Evolutionary conservation across 2,797 vertebrate species (phyloP), one percentile per base, ranked within the genome.

Genomic region (Typhlichthys eigenmanni): DNA sequence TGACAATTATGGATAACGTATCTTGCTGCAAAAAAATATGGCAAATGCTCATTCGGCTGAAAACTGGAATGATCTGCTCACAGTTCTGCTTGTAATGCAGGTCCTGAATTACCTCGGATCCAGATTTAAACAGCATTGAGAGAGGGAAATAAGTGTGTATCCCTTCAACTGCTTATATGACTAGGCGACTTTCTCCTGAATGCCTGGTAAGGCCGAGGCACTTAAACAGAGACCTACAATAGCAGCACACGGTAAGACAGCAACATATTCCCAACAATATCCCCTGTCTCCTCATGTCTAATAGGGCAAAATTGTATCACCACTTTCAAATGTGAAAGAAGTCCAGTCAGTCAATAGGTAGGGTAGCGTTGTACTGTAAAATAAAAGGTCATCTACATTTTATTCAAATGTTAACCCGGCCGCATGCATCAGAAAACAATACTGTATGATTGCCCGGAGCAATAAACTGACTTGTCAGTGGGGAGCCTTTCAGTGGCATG

Each of bases 141-240:
- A 10, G 61, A 13, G 48, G 32, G 10, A n/a, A n/a, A 49, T 8
- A 29, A 46, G 8, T 38, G 34, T 7, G 8, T 8, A n/a, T 66
- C 54, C 61, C 66, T 55, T 3, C 29, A 47, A n/a, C 34, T 51
- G 38, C 8, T 19, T 11, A 13, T 16, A 17, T 19, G 74, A 60
- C 29, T 48, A 50, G 62, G 6, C 4, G 66, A 56, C 59, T 74
- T 77, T 76, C 58, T 71, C 75, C 79, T 84, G 79, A 83, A 81
- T 38, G 56, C 56, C 61, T 68, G 64, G 65, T 62, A 68, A 76
- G 71, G 73, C 68, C 24, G 77, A 85, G 86, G 86, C 86, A 89
- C 89, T 88, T 82, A 71, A 57, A 68, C 55, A 12, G 69, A 79
- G 64, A 55, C 66, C 69, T 60, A 47, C 67, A 54, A 72, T 66